A percentile compares a stretch with the other conserved stretches of the same genome.
phyloP scores from a whole-genome alignment of 2,113 vertebrate species.

The Centropus unirufus region DNA sequence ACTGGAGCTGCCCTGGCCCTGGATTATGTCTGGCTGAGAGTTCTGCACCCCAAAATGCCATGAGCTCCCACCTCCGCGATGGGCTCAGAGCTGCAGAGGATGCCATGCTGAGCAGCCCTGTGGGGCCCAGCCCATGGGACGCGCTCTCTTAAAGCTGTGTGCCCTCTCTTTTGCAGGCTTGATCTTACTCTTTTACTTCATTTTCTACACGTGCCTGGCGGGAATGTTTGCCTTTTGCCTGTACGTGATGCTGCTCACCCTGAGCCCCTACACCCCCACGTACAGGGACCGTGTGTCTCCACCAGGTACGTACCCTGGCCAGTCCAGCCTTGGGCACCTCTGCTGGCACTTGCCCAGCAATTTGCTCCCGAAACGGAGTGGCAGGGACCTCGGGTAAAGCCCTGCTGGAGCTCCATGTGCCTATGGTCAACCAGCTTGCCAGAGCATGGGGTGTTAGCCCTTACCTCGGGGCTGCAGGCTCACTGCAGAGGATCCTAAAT shows the following conservation, averaged over 20 bases:
- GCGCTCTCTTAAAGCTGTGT: neutral
- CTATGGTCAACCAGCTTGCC: neutral
- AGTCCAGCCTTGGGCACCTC: neutral
- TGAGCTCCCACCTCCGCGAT: neutral
- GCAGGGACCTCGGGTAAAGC: neutral
- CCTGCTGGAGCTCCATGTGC: neutral
- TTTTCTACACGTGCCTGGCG: slow-evolving; percentile 90
- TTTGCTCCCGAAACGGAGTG: rapidly evolving
- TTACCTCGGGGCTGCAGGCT: neutral
- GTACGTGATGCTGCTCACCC: slow-evolving; percentile 90
- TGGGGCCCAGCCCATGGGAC: neutral
- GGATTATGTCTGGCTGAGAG: rapidly evolving
- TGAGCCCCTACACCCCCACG: slow-evolving; percentile 90
- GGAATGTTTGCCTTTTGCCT: slow-evolving; percentile 94
- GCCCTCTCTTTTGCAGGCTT: slow-evolving; percentile 79
- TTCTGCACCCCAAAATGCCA: neutral
- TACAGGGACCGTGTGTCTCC: slow-evolving; percentile 91
- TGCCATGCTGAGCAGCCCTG: neutral
- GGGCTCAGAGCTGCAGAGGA: neutral
- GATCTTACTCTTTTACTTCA: slow-evolving; percentile 91
- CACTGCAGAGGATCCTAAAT: neutral
- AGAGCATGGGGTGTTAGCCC: too few species aligned
- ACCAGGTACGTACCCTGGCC: slow-evolving; percentile 82
- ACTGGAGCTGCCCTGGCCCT: rapidly evolving
- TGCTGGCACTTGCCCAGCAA: neutral